Conservation (phyloP, 1,140 invertebrate genomes). For the Scaptomyza pallida region DNA sequence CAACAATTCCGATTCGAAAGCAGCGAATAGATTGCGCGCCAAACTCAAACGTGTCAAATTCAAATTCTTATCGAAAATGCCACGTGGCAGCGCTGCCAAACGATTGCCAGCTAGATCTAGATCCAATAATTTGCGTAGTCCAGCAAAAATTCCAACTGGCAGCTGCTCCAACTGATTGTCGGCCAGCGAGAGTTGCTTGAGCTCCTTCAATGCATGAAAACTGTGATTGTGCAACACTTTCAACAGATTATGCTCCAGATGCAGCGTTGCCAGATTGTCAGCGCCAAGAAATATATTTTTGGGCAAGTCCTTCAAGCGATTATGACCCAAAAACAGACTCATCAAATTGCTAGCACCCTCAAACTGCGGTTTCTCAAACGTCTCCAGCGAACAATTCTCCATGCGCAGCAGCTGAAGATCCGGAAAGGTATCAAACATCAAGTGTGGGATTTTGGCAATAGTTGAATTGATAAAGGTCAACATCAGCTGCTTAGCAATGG, state of each 20-base stretch:
- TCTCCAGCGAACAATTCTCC: conserved; percentile 78
- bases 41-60: conserved; percentile 70
- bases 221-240: conserved; percentile 64
- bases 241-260: conserved; percentile 63
- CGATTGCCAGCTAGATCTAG: conserved; percentile 74
- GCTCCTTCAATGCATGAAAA: conserved; percentile 73
- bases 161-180: conserved; percentile 69
- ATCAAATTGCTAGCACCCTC: conserved; percentile 81
- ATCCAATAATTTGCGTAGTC: conserved; percentile 68
- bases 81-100: conserved; percentile 55
- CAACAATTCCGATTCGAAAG: conserved; percentile 74
- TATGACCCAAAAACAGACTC: conserved; percentile 70
- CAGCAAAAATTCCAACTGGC: conserved; percentile 55
- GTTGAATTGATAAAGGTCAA: conserved; percentile 75
- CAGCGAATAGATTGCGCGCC: conserved; percentile 61
- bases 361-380: conserved; percentile 78
- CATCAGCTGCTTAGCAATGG: conserved; percentile 66
- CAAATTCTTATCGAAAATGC: conserved; percentile 72
- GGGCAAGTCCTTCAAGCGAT: conserved; percentile 72
- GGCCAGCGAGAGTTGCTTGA: conserved; percentile 67
- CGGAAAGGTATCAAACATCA: conserved; percentile 81
- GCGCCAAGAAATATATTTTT: conserved; percentile 81
- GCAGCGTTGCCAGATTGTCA: conserved; percentile 70
- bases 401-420: conserved; percentile 78
- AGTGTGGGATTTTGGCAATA: conserved; percentile 78